These are phyloP conservation scores for Orestias chungarensis DNA, from an alignment of 2,797 vertebrate genomes.

Conservation along the genomic window DNA sequence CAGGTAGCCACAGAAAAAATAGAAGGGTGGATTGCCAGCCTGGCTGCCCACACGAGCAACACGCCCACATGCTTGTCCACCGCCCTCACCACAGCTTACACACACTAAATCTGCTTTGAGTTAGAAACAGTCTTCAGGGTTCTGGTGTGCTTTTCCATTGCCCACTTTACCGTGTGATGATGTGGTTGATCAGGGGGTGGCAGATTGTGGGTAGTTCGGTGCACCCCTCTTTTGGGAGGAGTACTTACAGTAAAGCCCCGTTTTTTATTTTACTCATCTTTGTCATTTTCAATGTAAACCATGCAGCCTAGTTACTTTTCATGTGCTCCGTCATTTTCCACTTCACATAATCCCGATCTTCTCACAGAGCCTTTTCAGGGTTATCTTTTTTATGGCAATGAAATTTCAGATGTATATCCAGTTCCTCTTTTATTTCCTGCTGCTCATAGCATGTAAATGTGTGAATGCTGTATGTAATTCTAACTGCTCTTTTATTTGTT, in stretches of 20 bases:
- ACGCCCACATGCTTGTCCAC: constrained; percentile 60
- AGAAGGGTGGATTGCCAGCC: constrained; percentile 65
- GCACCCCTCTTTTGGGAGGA: constrained; percentile 49
- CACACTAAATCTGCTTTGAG: constrained; percentile 71
- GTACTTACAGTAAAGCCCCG: constrained; percentile 37
- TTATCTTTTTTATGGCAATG: constrained; percentile 23
- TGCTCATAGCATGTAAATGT: constrained; percentile 52
- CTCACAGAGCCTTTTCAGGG: constrained; percentile 10
- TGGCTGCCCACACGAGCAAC: constrained; percentile 65
- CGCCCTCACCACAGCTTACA: constrained; percentile 57
- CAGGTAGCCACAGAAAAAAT: constrained; percentile 56
- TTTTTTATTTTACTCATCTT: constrained; percentile 51
- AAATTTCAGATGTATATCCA: constrained; percentile 46
- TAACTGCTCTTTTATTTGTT: constrained; percentile 57
- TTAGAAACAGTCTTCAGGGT: constrained; percentile 56
- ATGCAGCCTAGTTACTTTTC: constrained; percentile 34
- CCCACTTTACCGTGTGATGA: constrained; percentile 32
- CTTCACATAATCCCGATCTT: constrained; percentile 38
- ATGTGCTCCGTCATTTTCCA: constrained; percentile 33
- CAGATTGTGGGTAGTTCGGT: constrained; percentile 42
- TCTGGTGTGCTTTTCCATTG: constrained; percentile 12
- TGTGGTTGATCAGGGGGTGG: constrained; percentile 42
- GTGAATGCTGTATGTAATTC: constrained; percentile 49
- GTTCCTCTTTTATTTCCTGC: constrained; percentile 41
- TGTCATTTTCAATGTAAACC: constrained; percentile 66